phyloP scores from a whole-genome alignment of 1,140 invertebrate species.

The Aphelenchoides besseyi region DNA sequence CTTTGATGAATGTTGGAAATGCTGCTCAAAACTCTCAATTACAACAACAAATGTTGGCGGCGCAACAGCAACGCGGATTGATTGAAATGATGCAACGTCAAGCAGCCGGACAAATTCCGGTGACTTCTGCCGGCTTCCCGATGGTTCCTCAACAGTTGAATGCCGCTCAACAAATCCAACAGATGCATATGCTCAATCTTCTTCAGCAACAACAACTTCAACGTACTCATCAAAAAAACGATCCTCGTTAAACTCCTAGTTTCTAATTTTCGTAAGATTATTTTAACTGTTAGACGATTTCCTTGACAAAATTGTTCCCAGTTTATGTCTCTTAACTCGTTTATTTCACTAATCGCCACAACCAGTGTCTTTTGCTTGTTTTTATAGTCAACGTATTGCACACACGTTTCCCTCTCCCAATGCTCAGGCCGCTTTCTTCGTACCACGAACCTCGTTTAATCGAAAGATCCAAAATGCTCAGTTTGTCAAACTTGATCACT shows the following conservation, averaged over 20 bases:
- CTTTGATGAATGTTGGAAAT: background rate
- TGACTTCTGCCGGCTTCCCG: background rate
- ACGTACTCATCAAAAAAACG: background rate
- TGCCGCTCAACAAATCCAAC: background rate
- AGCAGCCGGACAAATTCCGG: background rate
- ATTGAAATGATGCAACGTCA: too few relatives aligned
- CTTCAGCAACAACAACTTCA: background rate
- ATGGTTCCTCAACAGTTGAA: background rate
- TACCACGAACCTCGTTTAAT: background rate
- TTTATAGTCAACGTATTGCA: too few relatives aligned
- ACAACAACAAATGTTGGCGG: background rate
- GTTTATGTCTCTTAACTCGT: background rate
- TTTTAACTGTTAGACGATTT: background rate
- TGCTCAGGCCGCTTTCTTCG: too few relatives aligned
- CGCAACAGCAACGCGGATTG: too few relatives aligned
- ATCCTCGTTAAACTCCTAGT: background rate
- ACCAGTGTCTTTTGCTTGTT: background rate
- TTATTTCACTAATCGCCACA: background rate
- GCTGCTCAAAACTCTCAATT: background rate
- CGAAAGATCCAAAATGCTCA: background rate
- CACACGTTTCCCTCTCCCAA: background rate
- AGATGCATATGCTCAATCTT: background rate
- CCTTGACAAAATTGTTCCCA: too few relatives aligned
- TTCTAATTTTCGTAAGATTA: background rate
- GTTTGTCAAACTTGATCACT: background rate